These are phyloP conservation scores for Pogonus chalceus DNA, from an alignment of 1,140 invertebrate species.

Conservation along the genomic window DNA sequence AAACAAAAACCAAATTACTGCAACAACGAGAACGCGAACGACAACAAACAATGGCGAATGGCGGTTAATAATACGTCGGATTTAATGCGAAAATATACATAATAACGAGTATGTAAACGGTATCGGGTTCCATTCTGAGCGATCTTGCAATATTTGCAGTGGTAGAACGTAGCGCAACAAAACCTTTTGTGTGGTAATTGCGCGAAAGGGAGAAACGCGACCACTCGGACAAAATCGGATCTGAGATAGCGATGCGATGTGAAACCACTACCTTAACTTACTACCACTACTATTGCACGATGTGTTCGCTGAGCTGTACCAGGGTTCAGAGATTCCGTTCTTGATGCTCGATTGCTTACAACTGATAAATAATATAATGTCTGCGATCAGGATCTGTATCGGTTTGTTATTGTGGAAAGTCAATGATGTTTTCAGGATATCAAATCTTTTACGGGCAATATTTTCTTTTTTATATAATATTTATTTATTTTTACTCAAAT, in stretches of 20 bases:
- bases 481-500: no score
- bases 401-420: neutral
- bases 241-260: neutral
- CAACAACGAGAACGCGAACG: no score
- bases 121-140: neutral
- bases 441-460: no score
- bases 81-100: neutral
- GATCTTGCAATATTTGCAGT: constrained; percentile 1
- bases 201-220: neutral
- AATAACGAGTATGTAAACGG: neutral
- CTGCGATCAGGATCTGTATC: neutral
- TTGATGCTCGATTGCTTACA: neutral
- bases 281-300: neutral
- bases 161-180: neutral
- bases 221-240: neutral
- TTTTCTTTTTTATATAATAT: no score
- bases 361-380: constrained; percentile 1
- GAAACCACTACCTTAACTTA: neutral
- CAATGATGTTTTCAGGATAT: no score
- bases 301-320: neutral
- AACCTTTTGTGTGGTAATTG: constrained; percentile 7
- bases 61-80: neutral
- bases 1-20: no score
- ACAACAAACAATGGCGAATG: neutral
- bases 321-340: neutral